These are phyloP conservation scores for Clusia tigrina DNA, from an alignment of 2,888 invertebrate genomes.

Conservation along the genomic window DNA sequence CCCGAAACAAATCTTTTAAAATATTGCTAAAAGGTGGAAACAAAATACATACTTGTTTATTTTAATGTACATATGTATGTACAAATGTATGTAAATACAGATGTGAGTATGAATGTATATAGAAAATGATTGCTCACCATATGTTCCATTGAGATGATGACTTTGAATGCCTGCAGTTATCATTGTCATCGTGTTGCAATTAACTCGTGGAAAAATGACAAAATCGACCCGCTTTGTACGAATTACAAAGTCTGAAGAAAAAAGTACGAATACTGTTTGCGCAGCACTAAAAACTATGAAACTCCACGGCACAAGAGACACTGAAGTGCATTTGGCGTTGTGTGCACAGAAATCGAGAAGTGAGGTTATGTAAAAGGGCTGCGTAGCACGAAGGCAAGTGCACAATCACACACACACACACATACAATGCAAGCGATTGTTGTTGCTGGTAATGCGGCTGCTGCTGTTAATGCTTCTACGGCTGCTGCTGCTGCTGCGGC, in stretches of 20 bases:
- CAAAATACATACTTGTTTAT: neutral
- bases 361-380: slow-evolving; percentile 16
- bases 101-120: neutral
- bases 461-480: neutral
- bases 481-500: too few species aligned
- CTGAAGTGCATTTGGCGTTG: slow-evolving; percentile 2
- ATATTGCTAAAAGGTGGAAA: too few species aligned
- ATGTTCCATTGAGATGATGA: slow-evolving; percentile 14
- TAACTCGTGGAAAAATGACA: neutral
- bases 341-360: neutral
- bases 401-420: slow-evolving; percentile 3
- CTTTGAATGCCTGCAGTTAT: slow-evolving; percentile 36
- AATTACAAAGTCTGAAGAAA: neutral
- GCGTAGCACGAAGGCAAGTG: too few species aligned
- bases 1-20: too few species aligned
- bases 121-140: neutral
- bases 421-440: neutral
- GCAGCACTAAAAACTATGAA: neutral
- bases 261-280: neutral
- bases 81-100: neutral
- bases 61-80: neutral
- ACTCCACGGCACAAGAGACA: neutral
- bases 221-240: neutral
- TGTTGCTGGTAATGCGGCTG: too few species aligned
- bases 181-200: slow-evolving; percentile 36